Conservation (phyloP, 92 coral and sea anemone species). For the Muricea muricata region DNA sequence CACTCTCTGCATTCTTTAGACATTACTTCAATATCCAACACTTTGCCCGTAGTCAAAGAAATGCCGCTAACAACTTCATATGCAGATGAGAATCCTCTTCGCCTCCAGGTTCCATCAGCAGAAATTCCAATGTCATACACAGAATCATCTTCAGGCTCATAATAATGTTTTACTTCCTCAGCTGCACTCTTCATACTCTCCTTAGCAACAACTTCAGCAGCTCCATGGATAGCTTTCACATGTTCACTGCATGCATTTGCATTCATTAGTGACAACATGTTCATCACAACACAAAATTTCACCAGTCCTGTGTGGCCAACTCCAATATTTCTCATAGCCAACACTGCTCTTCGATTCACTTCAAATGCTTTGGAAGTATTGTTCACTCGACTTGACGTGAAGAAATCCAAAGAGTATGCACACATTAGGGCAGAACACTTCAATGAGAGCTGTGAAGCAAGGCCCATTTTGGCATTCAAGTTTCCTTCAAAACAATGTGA, state of each 20-base stretch:
- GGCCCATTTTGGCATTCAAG: slow-evolving; percentile 45
- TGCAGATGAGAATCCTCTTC: slow-evolving; percentile 54
- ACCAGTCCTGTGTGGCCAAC: slow-evolving; percentile 65
- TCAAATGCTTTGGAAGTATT: slow-evolving; percentile 50
- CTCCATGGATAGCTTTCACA: slow-evolving; percentile 46
- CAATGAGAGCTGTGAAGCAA: slow-evolving; percentile 51
- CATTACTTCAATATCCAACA: slow-evolving; percentile 50
- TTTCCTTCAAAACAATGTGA: slow-evolving; percentile 48
- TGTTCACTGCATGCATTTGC: slow-evolving; percentile 55
- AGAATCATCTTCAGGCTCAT: slow-evolving; percentile 52
- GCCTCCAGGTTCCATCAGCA: slow-evolving; percentile 60
- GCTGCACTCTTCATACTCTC: slow-evolving; percentile 52
- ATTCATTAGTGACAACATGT: slow-evolving; percentile 61
- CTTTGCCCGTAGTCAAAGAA: slow-evolving; percentile 60
- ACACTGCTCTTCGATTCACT: slow-evolving; percentile 58
- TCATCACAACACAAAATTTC: slow-evolving; percentile 56
- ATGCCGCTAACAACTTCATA: slow-evolving; percentile 59
- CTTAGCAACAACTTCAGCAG: slow-evolving; percentile 52
- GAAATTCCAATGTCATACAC: slow-evolving; percentile 50
- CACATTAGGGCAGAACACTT: slow-evolving; percentile 35
- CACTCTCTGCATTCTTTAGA: slow-evolving; percentile 48
- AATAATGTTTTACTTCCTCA: slow-evolving; percentile 43
- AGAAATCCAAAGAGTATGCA: slow-evolving; percentile 35
- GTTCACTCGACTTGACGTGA: too few relatives aligned
- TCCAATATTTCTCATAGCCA: slow-evolving; percentile 56